phyloP scores from a whole-genome alignment of 2,797 vertebrate species.

The Micrastur ruficollis region DNA sequence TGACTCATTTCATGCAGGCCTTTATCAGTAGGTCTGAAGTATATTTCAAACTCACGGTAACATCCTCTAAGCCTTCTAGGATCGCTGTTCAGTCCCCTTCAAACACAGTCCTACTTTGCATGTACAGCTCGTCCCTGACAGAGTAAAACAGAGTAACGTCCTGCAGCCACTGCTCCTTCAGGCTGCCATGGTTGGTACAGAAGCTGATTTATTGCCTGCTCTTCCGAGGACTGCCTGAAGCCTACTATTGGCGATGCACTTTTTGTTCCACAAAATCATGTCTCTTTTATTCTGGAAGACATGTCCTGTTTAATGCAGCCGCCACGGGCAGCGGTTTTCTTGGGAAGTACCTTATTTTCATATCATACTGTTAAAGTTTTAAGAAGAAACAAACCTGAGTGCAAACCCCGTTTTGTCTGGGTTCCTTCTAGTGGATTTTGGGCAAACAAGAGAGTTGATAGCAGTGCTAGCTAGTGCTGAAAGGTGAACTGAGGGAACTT shows the following conservation, averaged over 20 bases:
- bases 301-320: not conserved
- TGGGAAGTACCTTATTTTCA: not conserved
- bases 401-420: not conserved
- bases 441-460: not conserved
- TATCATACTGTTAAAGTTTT: not conserved
- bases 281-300: not conserved
- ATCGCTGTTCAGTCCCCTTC: not conserved
- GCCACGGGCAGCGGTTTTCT: not conserved
- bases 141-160: not conserved
- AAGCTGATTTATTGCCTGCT: not conserved
- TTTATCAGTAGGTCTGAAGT: not conserved
- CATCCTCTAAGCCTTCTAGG: not conserved
- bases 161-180: not conserved
- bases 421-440: not conserved
- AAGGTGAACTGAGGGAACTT: not conserved
- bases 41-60: not conserved
- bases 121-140: not conserved
- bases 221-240: not conserved
- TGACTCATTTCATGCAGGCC: not conserved
- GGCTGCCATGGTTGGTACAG: not conserved
- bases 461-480: not conserved
- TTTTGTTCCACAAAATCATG: not conserved
- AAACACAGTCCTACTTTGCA: not conserved
- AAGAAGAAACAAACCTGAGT: not conserved
- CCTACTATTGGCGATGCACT: not conserved